These are phyloP conservation scores for Lucifuga dentata DNA, from an alignment of 2,113 vertebrate species.

Conservation along the genomic window DNA sequence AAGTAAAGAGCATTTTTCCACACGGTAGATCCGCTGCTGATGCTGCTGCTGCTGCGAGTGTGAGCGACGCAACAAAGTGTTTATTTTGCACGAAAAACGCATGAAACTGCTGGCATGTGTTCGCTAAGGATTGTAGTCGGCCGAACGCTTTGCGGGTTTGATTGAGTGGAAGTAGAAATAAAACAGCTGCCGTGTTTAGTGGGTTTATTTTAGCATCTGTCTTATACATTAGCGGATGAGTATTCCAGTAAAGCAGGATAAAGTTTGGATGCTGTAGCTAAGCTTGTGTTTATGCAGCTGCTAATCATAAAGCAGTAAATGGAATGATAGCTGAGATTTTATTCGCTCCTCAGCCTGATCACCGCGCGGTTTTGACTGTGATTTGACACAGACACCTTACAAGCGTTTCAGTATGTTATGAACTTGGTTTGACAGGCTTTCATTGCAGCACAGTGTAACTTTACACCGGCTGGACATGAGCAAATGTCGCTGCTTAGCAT, in stretches of 20 bases:
- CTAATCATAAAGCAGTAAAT: not conserved
- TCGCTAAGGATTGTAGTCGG: slow-evolving; percentile 33
- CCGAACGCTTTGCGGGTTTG: slow-evolving; percentile 66
- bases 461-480: slow-evolving; percentile 26
- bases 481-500: slow-evolving; percentile 45
- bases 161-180: not conserved
- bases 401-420: slow-evolving; percentile 14
- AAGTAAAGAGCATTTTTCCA: slow-evolving; percentile 33
- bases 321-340: not conserved
- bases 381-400: not conserved
- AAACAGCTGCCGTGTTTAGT: not conserved
- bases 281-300: not conserved
- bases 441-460: slow-evolving; percentile 42
- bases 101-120: slow-evolving; percentile 61
- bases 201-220: not conserved
- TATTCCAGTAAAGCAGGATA: no score
- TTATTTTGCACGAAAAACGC: slow-evolving; percentile 11
- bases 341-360: not conserved
- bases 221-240: no score
- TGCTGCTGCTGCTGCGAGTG: not conserved
- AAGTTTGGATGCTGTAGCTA: no score
- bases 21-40: not conserved
- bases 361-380: slow-evolving; percentile 4
- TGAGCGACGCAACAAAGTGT: not conserved
- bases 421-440: slow-evolving; percentile 28